Evolutionary conservation across 2,888 invertebrate genomes (phyloP).

Genomic region (Penaeus monodon): DNA sequence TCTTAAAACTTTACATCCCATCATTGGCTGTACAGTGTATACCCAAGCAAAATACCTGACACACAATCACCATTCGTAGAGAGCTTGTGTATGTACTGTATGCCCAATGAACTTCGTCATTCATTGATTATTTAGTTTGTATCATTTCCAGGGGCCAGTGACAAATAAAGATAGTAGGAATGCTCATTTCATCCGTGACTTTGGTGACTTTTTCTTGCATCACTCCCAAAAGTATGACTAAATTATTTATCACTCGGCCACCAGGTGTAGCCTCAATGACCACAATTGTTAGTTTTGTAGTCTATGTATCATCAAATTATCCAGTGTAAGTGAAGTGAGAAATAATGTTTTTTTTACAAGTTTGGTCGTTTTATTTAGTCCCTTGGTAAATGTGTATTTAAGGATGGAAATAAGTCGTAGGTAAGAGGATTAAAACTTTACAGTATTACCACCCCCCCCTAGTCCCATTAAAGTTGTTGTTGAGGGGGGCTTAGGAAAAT

Average conservation of each 20-base stretch:
- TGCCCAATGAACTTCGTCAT: constrained; percentile 5
- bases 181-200: too few species aligned
- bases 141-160: constrained; percentile 26
- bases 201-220: too few species aligned
- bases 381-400: too few species aligned
- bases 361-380: constrained; percentile 13
- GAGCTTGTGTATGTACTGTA: constrained; percentile 18
- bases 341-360: constrained; percentile 42
- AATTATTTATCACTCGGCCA: constrained; percentile 1
- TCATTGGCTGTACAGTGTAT: constrained; percentile 14
- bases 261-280: constrained; percentile 40
- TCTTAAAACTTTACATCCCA: not conserved
- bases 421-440: too few species aligned
- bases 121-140: constrained; percentile 35
- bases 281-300: constrained; percentile 50
- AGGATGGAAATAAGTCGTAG: too few species aligned
- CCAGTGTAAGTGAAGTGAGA: constrained; percentile 55
- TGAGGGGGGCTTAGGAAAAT: too few species aligned
- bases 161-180: not conserved
- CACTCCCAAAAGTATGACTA: too few species aligned
- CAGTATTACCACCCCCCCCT: too few species aligned
- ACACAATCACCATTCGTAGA: constrained; percentile 34
- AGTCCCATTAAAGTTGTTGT: too few species aligned
- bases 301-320: constrained; percentile 50
- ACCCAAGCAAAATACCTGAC: constrained; percentile 35